Evolutionary conservation across 2,888 invertebrate genomes (phyloP), one percentile per base, ranked within the genome.

Genomic region (Tiliacea aurago): DNA sequence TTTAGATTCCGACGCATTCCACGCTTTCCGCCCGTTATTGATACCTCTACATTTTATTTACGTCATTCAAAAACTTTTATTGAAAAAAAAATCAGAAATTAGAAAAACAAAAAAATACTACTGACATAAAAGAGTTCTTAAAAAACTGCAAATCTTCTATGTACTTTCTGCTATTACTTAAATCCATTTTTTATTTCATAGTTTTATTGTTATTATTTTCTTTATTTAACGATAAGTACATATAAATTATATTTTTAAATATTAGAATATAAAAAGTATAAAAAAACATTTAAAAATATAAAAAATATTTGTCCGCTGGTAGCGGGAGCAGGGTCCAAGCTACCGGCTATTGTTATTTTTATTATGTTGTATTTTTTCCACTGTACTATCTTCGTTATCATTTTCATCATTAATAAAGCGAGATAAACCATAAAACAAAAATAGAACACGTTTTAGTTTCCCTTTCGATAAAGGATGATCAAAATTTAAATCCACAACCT

Each of bases 1-100:
- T 88, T 89, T 87, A 86, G 77, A 81, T 86, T 80, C 79, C 45
- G 41, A 63, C 63, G 76, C 86, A 86, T 84, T 81, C 86, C 84
- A n/a, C 71, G 33, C 64, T 72, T 66, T 41, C 67, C 65, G 75
- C 9, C 61, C 63, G 75, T 70, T 65, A 71, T 47, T 18, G 72
- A 65, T 59, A 59, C 68, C 55, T 18, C 56, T 18, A 41, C 58
- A 33, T 81, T 67, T 41, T 59, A n/a, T 67, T 67, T 62, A 56
- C 59, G 78, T 37, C 61, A 53, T 41, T 55, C 20, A 33, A 45
- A 59, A 33, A 33, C 0, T 9, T 43, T n/a, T 4, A n/a, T 4
- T n/a, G n/a, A 33, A 33, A 20, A 58, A 58, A n/a, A 23, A 11
- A 3, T 0, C 37, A 6, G 6, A n/a, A 51, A 10, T 4, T n/a